These are phyloP conservation scores for Corbicula japonica DNA, from an alignment of 2,888 invertebrate species.

Conservation along the genomic window DNA sequence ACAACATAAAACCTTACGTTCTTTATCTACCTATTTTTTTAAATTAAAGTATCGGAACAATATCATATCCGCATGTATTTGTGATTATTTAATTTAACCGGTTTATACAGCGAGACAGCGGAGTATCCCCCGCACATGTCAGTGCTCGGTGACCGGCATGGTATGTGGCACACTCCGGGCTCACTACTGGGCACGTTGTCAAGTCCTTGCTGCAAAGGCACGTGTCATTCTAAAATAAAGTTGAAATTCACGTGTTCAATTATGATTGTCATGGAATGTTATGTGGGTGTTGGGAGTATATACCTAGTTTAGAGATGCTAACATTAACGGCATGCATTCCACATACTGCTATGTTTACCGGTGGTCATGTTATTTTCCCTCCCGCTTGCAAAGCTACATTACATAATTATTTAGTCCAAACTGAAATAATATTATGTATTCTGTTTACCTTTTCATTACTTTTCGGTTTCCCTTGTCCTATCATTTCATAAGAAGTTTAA, in stretches of 20 bases:
- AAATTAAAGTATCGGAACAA: no score
- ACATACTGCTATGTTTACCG: no score
- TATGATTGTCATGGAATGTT: no score
- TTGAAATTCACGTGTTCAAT: background rate
- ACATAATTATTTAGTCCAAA: no score
- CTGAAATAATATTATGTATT: background rate
- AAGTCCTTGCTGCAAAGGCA: constrained; percentile 48
- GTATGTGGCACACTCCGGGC: constrained; percentile 49
- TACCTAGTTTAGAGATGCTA: no score
- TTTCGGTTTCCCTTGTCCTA: background rate
- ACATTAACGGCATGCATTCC: no score
- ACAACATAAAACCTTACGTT: no score
- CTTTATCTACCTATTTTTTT: no score
- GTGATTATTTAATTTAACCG: constrained; percentile 24
- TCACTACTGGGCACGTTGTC: constrained; percentile 29
- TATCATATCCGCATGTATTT: no score
- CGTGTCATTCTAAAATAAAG: constrained; percentile 32
- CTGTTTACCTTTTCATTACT: background rate
- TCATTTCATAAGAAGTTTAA: background rate
- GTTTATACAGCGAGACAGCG: constrained; percentile 48
- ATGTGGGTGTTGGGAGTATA: background rate
- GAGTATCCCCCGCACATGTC: constrained; percentile 57
- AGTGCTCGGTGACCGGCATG: constrained; percentile 27
- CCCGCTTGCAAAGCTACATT: no score
- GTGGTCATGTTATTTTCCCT: no score